A percentile compares a stretch with the other conserved stretches of the same genome.
These are phyloP conservation scores for Leptobrachium leishanense DNA, from an alignment of 2,113 vertebrate species.

Conservation along the genomic window DNA sequence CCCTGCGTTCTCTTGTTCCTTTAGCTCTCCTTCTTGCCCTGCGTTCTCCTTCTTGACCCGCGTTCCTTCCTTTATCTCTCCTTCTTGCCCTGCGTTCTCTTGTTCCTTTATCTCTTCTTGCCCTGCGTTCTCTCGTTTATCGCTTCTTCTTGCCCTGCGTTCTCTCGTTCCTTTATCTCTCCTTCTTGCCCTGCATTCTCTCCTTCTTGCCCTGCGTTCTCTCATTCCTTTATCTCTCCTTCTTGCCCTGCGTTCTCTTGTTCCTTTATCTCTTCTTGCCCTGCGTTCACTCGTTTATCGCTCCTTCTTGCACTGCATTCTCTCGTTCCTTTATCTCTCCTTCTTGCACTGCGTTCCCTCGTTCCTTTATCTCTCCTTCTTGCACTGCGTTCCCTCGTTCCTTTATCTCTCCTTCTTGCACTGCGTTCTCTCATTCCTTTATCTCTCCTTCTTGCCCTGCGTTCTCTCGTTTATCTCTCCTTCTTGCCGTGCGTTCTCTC, in stretches of 20 bases:
- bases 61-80: background rate
- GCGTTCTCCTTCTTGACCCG: too few species aligned
- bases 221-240: background rate
- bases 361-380: background rate
- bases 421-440: background rate
- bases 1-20: too few species aligned
- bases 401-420: background rate
- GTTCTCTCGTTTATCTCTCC: background rate
- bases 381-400: constrained; percentile 10
- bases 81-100: background rate
- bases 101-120: background rate
- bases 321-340: background rate
- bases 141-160: background rate
- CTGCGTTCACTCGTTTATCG: constrained; percentile 1
- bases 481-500: background rate
- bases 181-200: background rate
- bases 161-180: background rate
- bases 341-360: background rate
- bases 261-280: background rate
- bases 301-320: background rate
- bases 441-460: background rate
- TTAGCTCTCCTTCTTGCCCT: too few species aligned
- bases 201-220: background rate
- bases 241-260: background rate
- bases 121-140: background rate